phyloP scores from a whole-genome alignment of 2,888 invertebrate genomes.

The Romanomermis culicivorax region DNA sequence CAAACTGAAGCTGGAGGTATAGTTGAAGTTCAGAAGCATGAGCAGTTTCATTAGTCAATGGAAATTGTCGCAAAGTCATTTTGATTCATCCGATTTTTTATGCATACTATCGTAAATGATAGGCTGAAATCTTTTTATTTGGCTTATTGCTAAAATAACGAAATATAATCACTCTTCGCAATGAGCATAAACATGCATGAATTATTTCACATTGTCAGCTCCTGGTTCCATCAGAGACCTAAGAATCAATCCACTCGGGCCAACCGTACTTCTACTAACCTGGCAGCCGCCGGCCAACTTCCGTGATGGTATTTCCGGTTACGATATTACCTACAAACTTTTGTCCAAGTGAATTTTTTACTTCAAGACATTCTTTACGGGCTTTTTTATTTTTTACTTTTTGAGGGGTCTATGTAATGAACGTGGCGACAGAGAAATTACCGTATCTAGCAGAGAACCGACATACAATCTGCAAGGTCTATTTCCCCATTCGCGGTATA shows the following conservation, averaged over 20 bases:
- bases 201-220: slow-evolving; percentile 13
- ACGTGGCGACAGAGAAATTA: slow-evolving; percentile 18
- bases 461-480: slow-evolving; percentile 22
- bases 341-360: slow-evolving; percentile 17
- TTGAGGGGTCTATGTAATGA: slow-evolving; percentile 24
- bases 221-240: slow-evolving; percentile 24
- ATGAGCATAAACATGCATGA: no score
- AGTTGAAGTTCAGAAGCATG: slow-evolving; percentile 11
- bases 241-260: slow-evolving; percentile 14
- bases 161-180: no score
- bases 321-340: slow-evolving; percentile 28
- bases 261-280: slow-evolving; percentile 21
- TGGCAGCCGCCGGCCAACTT: slow-evolving; percentile 25
- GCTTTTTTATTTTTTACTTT: no score
- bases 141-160: no score
- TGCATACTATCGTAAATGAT: not conserved
- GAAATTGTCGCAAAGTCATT: no score
- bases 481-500: slow-evolving; percentile 25
- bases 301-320: slow-evolving; percentile 24
- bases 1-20: slow-evolving; percentile 17
- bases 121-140: no score
- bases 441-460: slow-evolving; percentile 19
- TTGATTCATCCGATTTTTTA: not conserved
- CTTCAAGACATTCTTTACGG: no score
- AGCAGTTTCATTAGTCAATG: not conserved